Conservation (phyloP, 2,113 vertebrate species). For the Stigmatopora argus region DNA sequence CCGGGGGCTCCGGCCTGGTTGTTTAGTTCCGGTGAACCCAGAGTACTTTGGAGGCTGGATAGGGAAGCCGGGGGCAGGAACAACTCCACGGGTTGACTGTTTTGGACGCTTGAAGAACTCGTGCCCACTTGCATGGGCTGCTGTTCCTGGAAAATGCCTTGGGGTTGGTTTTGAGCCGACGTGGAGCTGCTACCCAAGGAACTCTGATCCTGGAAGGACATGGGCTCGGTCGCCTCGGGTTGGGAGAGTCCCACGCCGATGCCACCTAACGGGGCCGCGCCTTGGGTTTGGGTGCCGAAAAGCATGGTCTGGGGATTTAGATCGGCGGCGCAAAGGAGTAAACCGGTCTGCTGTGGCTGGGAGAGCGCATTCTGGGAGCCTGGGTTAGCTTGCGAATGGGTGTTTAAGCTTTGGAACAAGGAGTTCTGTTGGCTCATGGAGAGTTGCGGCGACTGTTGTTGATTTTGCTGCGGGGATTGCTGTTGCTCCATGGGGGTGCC, state of each 20-base stretch:
- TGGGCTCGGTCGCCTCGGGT: slow-evolving; percentile 82
- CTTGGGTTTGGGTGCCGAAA: slow-evolving; percentile 69
- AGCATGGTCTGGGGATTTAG: slow-evolving; percentile 75
- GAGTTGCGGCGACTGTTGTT: slow-evolving; percentile 74
- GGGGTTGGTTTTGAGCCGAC: slow-evolving; percentile 72
- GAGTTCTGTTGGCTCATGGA: slow-evolving; percentile 69
- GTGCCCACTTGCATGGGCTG: slow-evolving; percentile 92
- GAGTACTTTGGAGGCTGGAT: slow-evolving; percentile 81
- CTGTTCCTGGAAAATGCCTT: slow-evolving; percentile 84
- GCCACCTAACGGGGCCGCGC: slow-evolving; percentile 57
- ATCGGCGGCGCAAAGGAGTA: slow-evolving; percentile 83
- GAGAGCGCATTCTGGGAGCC: slow-evolving; percentile 51
- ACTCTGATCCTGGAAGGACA: slow-evolving; percentile 92
- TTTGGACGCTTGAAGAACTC: slow-evolving; percentile 71
- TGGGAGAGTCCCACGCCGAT: slow-evolving; percentile 71
- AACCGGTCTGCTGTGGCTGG: slow-evolving; percentile 73
- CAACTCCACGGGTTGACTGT: slow-evolving; percentile 81
- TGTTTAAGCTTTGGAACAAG: slow-evolving; percentile 74
- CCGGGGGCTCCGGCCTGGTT: slow-evolving; percentile 67
- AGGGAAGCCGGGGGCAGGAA: slow-evolving; percentile 89
- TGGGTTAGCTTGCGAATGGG: slow-evolving; percentile 48
- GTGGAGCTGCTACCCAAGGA: slow-evolving; percentile 71
- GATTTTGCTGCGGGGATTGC: slow-evolving; percentile 75
- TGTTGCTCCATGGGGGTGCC: slow-evolving; percentile 82
- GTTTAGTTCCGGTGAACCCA: slow-evolving; percentile 82